phyloP scores from a whole-genome alignment of 2,797 vertebrate genomes.

The Hozukius guyotensis region DNA sequence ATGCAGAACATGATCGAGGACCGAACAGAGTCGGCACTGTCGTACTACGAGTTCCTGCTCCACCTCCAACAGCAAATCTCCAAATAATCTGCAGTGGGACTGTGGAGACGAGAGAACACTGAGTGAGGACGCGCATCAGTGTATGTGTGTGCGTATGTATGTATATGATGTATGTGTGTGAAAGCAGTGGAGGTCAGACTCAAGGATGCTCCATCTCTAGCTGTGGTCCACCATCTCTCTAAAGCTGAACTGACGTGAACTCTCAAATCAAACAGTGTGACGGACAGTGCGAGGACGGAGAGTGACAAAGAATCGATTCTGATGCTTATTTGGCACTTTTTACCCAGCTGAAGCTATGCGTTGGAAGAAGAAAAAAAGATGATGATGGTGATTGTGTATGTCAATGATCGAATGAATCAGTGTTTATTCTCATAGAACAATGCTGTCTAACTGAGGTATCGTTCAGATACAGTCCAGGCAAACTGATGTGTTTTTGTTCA shows the following conservation, averaged over 20 bases:
- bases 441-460: slow-evolving; percentile 63
- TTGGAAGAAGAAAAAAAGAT: slow-evolving; percentile 9
- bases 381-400: slow-evolving; percentile 29
- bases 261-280: slow-evolving; percentile 22
- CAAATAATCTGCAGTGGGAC: slow-evolving; percentile 83
- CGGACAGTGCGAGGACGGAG: slow-evolving; percentile 14
- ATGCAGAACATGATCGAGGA: slow-evolving; percentile 98
- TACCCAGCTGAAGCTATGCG: slow-evolving; percentile 31
- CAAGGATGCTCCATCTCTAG: slow-evolving; percentile 42
- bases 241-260: slow-evolving; percentile 37
- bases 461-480: slow-evolving; percentile 53
- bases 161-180: slow-evolving; percentile 16
- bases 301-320: slow-evolving; percentile 7
- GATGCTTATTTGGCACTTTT: slow-evolving; percentile 56
- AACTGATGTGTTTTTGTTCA: slow-evolving; percentile 56
- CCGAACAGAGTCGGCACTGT: slow-evolving; percentile 96
- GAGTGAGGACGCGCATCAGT: slow-evolving; percentile 8
- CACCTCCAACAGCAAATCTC: slow-evolving; percentile 97
- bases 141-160: slow-evolving; percentile 22
- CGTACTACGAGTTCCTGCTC: slow-evolving; percentile 97
- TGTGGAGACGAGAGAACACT: slow-evolving; percentile 1
- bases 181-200: slow-evolving; percentile 23
- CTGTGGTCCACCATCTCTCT: slow-evolving; percentile 41
- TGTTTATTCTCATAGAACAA: slow-evolving; percentile 79
- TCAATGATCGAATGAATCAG: slow-evolving; percentile 67